phyloP scores from a whole-genome alignment of 30 jellyfish, hydroid and myxozoan species.

The Aurelia sp. region DNA sequence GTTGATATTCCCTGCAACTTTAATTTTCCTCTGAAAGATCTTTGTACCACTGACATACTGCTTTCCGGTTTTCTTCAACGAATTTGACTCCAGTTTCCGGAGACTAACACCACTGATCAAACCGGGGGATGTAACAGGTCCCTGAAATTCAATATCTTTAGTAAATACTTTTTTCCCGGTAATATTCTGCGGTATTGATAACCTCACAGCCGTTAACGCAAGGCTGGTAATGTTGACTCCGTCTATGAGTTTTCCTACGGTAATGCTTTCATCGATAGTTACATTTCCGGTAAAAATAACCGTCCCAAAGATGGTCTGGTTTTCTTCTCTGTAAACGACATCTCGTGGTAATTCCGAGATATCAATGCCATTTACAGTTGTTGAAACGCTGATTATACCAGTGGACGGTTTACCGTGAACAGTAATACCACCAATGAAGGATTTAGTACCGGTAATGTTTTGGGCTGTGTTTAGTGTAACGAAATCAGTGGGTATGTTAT shows the following conservation, averaged over 20 bases:
- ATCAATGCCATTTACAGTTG: constrained; percentile 80
- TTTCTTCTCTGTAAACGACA: constrained; percentile 62
- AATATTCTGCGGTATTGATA: constrained; percentile 65
- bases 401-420: constrained; percentile 42
- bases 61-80: constrained; percentile 67
- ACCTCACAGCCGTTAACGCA: constrained; percentile 49
- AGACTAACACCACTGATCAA: constrained; percentile 60
- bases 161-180: constrained; percentile 57
- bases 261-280: constrained; percentile 49
- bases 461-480: constrained; percentile 73
- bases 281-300: constrained; percentile 55
- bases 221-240: constrained; percentile 79
- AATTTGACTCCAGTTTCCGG: constrained; percentile 35
- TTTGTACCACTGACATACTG: constrained; percentile 53
- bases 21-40: constrained; percentile 22
- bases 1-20: constrained; percentile 23
- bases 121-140: constrained; percentile 76
- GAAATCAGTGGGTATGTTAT: constrained; percentile 73
- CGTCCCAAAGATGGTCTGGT: constrained; percentile 67
- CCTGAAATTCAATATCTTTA: constrained; percentile 50
- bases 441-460: constrained; percentile 68
- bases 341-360: constrained; percentile 68
- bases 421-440: constrained; percentile 38
- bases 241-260: constrained; percentile 75
- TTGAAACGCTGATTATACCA: constrained; percentile 35